phyloP scores from a whole-genome alignment of 1,140 invertebrate species.

The Drosophila chauvacae region DNA sequence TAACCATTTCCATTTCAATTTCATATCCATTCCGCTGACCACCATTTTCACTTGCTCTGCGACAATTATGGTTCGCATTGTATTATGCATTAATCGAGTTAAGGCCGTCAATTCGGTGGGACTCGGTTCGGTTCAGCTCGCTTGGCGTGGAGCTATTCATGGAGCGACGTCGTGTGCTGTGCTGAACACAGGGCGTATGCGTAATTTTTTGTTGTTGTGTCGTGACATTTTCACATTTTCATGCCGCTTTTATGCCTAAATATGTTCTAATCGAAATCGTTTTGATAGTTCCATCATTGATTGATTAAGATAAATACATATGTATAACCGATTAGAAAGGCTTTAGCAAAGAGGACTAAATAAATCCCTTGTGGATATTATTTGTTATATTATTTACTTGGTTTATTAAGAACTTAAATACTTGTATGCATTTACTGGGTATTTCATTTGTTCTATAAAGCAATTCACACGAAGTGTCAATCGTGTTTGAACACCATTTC shows the following conservation, averaged over 20 bases:
- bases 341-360: neutral
- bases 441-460: neutral
- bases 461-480: conserved; percentile 17
- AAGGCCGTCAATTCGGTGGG: conserved; percentile 43
- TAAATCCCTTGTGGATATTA: neutral
- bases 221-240: conserved; percentile 15
- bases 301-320: conserved; percentile 17
- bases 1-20: neutral
- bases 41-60: conserved; percentile 22
- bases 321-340: neutral
- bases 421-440: neutral
- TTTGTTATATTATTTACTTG: too few relatives aligned
- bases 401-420: neutral
- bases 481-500: conserved; percentile 26
- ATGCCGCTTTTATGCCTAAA: neutral
- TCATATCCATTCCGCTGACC: conserved; percentile 19
- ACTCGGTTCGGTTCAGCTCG: conserved; percentile 31
- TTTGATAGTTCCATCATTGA: conserved; percentile 6
- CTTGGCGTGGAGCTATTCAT: conserved; percentile 14
- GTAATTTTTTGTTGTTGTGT: conserved; percentile 20
- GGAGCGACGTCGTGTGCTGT: conserved; percentile 13
- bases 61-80: conserved; percentile 49
- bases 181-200: conserved; percentile 25
- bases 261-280: conserved; percentile 2
- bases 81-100: conserved; percentile 57